phyloP scores from a whole-genome alignment of 30 jellyfish, hydroid and myxozoan genomes.

The Turritopsis rubra region DNA sequence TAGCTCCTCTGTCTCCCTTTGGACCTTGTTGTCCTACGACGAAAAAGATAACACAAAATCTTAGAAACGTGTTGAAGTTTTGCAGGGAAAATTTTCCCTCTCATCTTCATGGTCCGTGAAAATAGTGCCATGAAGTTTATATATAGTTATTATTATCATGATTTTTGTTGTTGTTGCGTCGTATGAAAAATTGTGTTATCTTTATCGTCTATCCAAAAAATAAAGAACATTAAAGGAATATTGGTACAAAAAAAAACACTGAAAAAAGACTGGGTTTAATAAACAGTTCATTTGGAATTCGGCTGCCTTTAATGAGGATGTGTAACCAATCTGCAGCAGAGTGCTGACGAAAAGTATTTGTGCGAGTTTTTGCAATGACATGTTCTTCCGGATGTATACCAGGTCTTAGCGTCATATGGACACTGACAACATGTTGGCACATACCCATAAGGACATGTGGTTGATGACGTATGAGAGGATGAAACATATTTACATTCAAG shows the following conservation, averaged over 20 bases:
- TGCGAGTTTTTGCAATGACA: neutral
- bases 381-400: neutral
- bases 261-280: neutral
- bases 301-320: neutral
- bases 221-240: neutral
- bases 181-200: conserved; percentile 6
- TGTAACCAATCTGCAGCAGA: conserved; percentile 4
- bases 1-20: conserved; percentile 4
- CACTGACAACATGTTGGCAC: conserved; percentile 8
- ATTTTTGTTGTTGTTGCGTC: neutral
- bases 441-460: neutral
- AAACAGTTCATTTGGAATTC: neutral
- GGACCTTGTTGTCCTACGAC: conserved; percentile 14
- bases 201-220: neutral
- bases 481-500: conserved; percentile 1
- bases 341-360: conserved; percentile 14
- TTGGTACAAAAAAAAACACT: too few relatives aligned
- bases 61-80: neutral
- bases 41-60: conserved; percentile 16
- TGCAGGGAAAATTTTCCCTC: neutral
- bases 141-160: neutral
- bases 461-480: neutral
- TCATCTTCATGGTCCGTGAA: neutral
- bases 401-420: neutral
- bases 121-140: neutral